Evolutionary conservation across 2,888 invertebrate genomes (phyloP).

Genomic region (Venusia cambrica): DNA sequence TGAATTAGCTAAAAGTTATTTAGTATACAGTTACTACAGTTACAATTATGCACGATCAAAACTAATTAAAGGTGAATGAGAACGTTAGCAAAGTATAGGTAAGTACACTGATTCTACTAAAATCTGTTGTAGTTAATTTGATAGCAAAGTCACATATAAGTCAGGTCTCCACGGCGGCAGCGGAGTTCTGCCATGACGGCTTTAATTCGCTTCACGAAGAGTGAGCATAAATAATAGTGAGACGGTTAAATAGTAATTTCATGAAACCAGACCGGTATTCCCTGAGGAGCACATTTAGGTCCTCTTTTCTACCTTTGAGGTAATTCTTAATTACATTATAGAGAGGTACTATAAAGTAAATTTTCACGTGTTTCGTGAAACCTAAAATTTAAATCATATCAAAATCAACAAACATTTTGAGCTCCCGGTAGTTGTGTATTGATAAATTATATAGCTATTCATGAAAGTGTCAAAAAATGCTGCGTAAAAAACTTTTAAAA

Average conservation of each 20-base stretch:
- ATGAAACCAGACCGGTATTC: conserved; percentile 8
- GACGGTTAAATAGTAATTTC: conserved; percentile 5
- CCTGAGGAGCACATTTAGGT: conserved; percentile 8
- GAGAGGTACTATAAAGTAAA: background rate
- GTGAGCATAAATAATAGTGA: conserved; percentile 14
- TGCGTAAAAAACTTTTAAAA: conserved; percentile 27
- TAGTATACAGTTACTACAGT: too few relatives aligned
- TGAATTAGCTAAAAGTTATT: too few relatives aligned
- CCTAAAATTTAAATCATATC: background rate
- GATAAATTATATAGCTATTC: too few relatives aligned
- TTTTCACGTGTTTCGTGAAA: background rate
- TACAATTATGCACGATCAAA: too few relatives aligned
- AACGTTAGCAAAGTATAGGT: too few relatives aligned
- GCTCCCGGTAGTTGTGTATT: too few relatives aligned
- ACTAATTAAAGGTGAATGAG: too few relatives aligned
- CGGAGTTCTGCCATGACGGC: conserved; percentile 16
- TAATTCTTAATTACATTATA: too few relatives aligned
- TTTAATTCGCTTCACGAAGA: conserved; percentile 14
- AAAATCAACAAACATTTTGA: too few relatives aligned
- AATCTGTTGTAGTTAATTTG: conserved; percentile 22
- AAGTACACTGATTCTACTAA: conserved; percentile 12
- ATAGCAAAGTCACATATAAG: conserved; percentile 17
- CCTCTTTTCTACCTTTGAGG: conserved; percentile 3
- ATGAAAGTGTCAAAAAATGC: conserved; percentile 23
- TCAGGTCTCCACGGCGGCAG: conserved; percentile 21